Evolutionary conservation across 1,140 invertebrate genomes (phyloP).

Genomic region (Bombus haemorrhoidalis): DNA sequence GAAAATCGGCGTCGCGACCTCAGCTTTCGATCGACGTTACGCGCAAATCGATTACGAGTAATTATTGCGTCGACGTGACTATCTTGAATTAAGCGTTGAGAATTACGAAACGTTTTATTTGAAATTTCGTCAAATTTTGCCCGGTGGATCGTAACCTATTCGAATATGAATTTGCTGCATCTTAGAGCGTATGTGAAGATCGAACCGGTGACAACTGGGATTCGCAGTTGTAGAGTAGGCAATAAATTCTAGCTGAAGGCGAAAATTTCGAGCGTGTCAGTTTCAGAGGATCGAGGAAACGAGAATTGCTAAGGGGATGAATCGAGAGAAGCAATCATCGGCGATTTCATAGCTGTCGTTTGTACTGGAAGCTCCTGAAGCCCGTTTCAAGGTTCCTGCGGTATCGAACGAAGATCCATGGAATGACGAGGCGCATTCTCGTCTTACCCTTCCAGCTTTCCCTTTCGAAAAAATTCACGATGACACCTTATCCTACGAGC

Average conservation of each 20-base stretch:
- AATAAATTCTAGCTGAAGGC: not conserved
- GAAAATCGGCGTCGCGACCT: conserved; percentile 68
- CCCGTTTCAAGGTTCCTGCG: conserved; percentile 66
- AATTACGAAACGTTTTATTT: not conserved
- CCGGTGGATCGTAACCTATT: rapidly evolving
- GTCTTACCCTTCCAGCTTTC: conserved; percentile 58
- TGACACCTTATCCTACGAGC: conserved; percentile 37
- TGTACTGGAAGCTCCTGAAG: conserved; percentile 56
- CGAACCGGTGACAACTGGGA: too few relatives aligned
- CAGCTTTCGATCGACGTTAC: conserved; percentile 27
- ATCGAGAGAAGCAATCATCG: conserved; percentile 69
- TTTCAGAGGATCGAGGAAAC: conserved; percentile 24
- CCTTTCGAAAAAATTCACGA: conserved; percentile 67
- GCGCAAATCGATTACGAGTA: conserved; percentile 49
- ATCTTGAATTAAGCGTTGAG: not conserved
- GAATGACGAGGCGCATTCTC: conserved; percentile 74
- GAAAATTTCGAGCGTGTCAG: conserved; percentile 28
- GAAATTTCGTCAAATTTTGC: not conserved
- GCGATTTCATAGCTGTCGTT: conserved; percentile 75
- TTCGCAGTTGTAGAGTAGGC: too few relatives aligned
- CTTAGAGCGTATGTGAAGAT: too few relatives aligned
- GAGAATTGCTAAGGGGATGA: conserved; percentile 32
- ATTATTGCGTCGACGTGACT: not conserved
- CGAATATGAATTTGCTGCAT: too few relatives aligned
- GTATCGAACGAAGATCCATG: conserved; percentile 49